Evolutionary conservation across 2,797 vertebrate species (phyloP).

Genomic region (Macropus fuliginosus): DNA sequence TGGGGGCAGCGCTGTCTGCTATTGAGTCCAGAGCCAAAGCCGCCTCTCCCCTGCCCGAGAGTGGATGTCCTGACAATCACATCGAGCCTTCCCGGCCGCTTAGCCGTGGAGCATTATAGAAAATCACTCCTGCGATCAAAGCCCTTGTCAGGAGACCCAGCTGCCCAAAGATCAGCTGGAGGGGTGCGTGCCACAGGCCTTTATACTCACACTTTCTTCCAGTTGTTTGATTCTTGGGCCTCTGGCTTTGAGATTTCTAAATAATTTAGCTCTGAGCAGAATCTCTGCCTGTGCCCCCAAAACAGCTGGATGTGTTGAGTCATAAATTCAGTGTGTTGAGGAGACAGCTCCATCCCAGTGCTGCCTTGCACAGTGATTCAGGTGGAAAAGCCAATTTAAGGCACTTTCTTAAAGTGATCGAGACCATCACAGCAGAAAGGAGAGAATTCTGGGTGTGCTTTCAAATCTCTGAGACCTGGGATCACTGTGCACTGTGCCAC

Average conservation of each 20-base stretch:
- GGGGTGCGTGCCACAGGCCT: background rate
- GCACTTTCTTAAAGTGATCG: slow-evolving; percentile 13
- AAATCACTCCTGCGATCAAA: background rate
- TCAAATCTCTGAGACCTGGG: background rate
- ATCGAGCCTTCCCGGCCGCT: background rate
- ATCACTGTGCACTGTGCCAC: background rate
- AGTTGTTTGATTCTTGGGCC: background rate
- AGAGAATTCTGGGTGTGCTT: background rate
- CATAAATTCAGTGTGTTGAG: background rate
- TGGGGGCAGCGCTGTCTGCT: background rate
- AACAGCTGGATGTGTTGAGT: background rate
- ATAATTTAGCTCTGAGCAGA: background rate
- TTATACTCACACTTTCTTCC: background rate
- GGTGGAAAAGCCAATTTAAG: slow-evolving; percentile 4
- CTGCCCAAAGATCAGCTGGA: too few relatives aligned
- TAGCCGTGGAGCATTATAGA: slow-evolving; percentile 17
- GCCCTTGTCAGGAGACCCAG: background rate
- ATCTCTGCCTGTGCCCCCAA: background rate
- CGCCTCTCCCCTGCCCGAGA: too few relatives aligned
- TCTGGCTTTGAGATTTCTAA: background rate
- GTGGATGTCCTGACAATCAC: background rate
- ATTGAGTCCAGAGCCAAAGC: background rate
- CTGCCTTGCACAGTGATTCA: background rate
- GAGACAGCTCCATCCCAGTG: background rate
- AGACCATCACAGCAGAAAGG: background rate